A percentile compares a stretch with the other conserved stretches of the same genome.
Conservation (phyloP, 2,113 vertebrate genomes). For the Dunckerocampus dactyliophorus region DNA sequence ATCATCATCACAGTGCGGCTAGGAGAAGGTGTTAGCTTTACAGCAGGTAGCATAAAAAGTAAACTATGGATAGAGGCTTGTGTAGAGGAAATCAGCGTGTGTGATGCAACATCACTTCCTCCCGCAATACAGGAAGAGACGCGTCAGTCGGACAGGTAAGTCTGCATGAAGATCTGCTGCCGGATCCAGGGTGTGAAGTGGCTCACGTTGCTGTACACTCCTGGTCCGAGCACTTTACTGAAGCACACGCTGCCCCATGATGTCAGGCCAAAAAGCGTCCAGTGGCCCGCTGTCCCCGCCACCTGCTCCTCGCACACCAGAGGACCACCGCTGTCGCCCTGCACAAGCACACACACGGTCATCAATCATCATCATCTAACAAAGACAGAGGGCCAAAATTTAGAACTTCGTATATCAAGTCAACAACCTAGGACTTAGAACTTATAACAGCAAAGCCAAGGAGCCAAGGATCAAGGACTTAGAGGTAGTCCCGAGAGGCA, state of each 20-base stretch:
- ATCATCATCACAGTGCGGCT: no score
- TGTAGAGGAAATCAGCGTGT: conserved; percentile 17
- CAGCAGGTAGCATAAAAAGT: conserved; percentile 27
- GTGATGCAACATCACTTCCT: conserved; percentile 44
- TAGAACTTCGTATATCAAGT: no score
- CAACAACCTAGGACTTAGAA: no score
- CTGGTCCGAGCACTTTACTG: conserved; percentile 86
- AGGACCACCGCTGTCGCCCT: conserved; percentile 83
- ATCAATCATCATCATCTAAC: no score
- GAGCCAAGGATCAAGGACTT: no score
- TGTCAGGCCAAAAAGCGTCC: conserved; percentile 89
- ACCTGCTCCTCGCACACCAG: conserved; percentile 78
- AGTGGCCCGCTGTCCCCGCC: conserved; percentile 56
- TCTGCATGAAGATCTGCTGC: conserved; percentile 87
- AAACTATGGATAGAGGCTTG: conserved; percentile 35
- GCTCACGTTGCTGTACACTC: conserved; percentile 90
- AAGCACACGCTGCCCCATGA: conserved; percentile 92
- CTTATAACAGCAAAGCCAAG: no score
- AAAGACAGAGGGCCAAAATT: no score
- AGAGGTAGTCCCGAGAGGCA: no score
- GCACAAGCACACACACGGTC: conserved; percentile 10
- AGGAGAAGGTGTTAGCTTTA: not conserved
- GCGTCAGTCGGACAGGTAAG: conserved; percentile 74
- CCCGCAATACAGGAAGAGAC: conserved; percentile 29
- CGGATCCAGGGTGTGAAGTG: conserved; percentile 89